A percentile compares a stretch with the other conserved stretches of the same genome.
Evolutionary conservation across 2,797 vertebrate species (phyloP).

Genomic region (Podarcis lilfordi): DNA sequence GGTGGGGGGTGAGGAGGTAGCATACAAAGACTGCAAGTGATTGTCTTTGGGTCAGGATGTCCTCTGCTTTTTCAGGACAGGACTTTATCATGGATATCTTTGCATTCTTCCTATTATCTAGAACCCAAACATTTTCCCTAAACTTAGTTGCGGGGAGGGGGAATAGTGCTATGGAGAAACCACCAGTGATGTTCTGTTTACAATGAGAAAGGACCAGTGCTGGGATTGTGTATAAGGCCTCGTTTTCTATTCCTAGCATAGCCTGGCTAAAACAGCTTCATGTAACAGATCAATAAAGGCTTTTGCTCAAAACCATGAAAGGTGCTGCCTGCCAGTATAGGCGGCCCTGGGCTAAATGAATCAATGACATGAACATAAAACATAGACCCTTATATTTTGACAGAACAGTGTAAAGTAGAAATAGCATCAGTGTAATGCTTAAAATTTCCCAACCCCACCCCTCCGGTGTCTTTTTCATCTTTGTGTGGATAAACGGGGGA

Average conservation of each 20-base stretch:
- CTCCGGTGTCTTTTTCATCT: background rate
- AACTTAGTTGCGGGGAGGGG: background rate
- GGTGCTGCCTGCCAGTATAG: background rate
- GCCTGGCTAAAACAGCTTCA: background rate
- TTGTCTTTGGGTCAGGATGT: background rate
- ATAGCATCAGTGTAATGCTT: background rate
- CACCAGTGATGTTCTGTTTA: background rate
- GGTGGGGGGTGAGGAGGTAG: no score
- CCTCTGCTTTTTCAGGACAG: background rate
- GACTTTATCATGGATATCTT: background rate
- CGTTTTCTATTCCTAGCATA: background rate
- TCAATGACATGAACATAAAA: background rate
- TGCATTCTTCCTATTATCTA: background rate
- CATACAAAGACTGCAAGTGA: background rate
- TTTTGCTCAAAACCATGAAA: background rate
- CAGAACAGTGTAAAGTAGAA: background rate
- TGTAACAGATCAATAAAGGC: background rate
- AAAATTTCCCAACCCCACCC: background rate
- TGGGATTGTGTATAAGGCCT: background rate
- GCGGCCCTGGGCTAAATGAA: background rate
- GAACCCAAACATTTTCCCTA: background rate
- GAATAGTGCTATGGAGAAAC: background rate
- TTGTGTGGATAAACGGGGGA: background rate
- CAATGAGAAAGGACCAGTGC: background rate
- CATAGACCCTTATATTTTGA: background rate